These are phyloP conservation scores for Leptoclinus maculatus DNA, from an alignment of 2,797 vertebrate genomes.

Conservation along the genomic window DNA sequence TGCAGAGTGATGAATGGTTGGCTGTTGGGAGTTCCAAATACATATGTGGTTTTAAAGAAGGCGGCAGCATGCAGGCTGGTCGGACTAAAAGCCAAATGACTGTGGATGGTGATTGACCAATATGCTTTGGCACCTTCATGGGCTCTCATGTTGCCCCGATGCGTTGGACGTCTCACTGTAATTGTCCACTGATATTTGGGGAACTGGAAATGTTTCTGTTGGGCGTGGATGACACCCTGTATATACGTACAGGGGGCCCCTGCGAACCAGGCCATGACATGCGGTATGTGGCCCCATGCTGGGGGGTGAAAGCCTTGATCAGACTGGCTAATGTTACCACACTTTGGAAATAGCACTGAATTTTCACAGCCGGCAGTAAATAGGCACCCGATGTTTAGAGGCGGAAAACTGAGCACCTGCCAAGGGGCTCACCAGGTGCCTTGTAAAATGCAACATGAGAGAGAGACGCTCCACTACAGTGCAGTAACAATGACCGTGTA, in stretches of 20 bases:
- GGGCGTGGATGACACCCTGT: conserved; percentile 64
- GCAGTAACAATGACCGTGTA: conserved; percentile 45
- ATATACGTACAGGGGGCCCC: conserved; percentile 5
- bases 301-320: conserved; percentile 68
- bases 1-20: conserved; percentile 64
- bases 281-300: conserved; percentile 61
- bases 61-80: conserved; percentile 41
- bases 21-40: conserved; percentile 63
- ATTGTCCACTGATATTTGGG: conserved; percentile 75
- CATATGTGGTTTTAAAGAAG: conserved; percentile 59
- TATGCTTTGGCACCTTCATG: conserved; percentile 43
- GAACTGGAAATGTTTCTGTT: conserved; percentile 75
- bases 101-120: conserved; percentile 52
- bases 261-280: conserved; percentile 62
- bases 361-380: conserved; percentile 55
- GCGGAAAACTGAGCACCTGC: conserved; percentile 74
- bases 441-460: conserved; percentile 64
- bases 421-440: conserved; percentile 50
- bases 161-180: conserved; percentile 54
- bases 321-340: conserved; percentile 73
- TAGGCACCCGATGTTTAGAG: conserved; percentile 42
- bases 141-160: conserved; percentile 54
- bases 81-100: conserved; percentile 57
- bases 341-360: conserved; percentile 74
- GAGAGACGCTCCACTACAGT: conserved; percentile 13